Conservation (phyloP, 1,140 invertebrate species). For the Diabrotica undecimpunctata region DNA sequence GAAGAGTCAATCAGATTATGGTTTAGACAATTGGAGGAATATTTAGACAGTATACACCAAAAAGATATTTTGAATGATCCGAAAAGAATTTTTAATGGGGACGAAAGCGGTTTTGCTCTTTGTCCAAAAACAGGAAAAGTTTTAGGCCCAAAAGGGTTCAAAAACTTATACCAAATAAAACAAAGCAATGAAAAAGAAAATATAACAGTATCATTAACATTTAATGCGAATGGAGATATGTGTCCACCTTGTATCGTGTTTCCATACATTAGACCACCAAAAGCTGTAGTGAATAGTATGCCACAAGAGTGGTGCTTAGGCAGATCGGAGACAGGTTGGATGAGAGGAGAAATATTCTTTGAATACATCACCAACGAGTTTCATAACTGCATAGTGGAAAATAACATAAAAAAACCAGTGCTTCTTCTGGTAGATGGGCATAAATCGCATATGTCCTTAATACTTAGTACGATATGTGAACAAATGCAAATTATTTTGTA, state of each 20-base stretch:
- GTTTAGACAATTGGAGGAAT: neutral
- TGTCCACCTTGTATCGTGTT: no score
- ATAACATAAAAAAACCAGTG: constrained; percentile 27
- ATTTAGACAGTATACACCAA: neutral
- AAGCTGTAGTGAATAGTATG: no score
- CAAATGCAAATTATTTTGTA: constrained; percentile 3
- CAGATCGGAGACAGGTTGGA: constrained; percentile 44
- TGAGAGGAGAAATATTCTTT: constrained; percentile 32
- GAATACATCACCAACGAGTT: constrained; percentile 24
- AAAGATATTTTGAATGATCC: neutral
- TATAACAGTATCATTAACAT: no score
- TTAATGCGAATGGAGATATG: no score
- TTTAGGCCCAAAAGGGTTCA: no score
- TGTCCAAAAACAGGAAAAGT: constrained; percentile 25
- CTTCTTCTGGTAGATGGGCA: constrained; percentile 34
- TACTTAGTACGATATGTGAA: neutral
- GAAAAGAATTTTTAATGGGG: constrained; percentile 10
- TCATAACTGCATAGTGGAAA: constrained; percentile 23
- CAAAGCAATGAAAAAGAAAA: no score
- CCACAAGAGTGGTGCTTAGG: constrained; percentile 42
- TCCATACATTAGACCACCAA: no score
- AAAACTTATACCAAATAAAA: no score
- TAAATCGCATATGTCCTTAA: constrained; percentile 14
- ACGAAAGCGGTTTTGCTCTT: no score
- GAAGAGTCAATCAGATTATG: constrained; percentile 16